Conservation (phyloP, 2,888 invertebrate species). For the Campoplex nolae region DNA sequence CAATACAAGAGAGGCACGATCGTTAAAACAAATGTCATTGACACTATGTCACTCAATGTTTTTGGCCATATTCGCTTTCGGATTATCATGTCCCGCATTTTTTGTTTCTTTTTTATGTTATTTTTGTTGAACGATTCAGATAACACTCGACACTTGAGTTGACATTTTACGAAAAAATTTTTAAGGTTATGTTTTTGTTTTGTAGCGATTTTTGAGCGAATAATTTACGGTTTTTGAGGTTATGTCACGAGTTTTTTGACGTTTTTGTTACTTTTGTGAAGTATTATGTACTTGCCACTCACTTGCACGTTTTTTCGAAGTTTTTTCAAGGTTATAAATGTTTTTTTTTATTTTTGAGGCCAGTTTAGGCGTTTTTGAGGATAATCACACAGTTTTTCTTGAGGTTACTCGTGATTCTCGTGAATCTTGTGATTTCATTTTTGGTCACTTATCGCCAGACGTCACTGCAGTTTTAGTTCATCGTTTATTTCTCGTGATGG, state of each 20-base stretch:
- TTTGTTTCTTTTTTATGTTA: background rate
- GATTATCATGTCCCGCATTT: constrained; percentile 74
- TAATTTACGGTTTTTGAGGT: background rate
- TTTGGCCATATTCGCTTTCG: constrained; percentile 79
- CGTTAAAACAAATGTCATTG: constrained; percentile 86
- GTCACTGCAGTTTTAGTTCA: background rate
- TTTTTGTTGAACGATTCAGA: background rate
- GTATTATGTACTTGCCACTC: background rate
- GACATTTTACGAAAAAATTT: background rate
- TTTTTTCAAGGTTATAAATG: background rate
- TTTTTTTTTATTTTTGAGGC: background rate
- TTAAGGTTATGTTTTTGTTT: constrained; percentile 15
- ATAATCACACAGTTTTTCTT: background rate
- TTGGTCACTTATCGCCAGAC: background rate
- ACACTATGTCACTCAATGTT: constrained; percentile 84
- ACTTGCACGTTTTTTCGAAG: background rate
- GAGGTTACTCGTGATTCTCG: background rate
- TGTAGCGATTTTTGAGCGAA: background rate
- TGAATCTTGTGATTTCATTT: background rate
- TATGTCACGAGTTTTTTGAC: background rate
- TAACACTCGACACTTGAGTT: background rate
- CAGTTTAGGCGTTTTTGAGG: background rate
- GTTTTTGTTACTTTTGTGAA: background rate
- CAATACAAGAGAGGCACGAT: constrained; percentile 89
- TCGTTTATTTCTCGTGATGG: background rate